These are phyloP conservation scores for Galleria mellonella DNA, from an alignment of 1,140 invertebrate genomes.

Conservation along the genomic window DNA sequence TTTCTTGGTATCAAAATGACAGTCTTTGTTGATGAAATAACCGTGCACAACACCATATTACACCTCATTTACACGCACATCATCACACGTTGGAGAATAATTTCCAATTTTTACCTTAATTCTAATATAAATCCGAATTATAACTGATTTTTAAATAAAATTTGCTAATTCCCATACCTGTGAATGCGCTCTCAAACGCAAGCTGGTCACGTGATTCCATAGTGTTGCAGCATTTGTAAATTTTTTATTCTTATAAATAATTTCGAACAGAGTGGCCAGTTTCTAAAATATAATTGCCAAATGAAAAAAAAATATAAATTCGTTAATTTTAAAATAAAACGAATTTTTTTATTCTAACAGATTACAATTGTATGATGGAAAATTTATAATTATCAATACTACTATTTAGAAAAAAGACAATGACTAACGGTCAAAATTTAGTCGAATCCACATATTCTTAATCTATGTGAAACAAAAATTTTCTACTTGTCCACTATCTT, in stretches of 20 bases:
- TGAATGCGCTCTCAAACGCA: conserved; percentile 75
- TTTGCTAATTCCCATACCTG: conserved; percentile 72
- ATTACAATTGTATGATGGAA: too few relatives aligned
- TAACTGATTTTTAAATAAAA: conserved; percentile 66
- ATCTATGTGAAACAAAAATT: not conserved
- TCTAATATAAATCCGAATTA: conserved; percentile 52
- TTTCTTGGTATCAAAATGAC: conserved; percentile 71
- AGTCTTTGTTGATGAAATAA: conserved; percentile 67
- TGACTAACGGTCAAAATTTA: too few relatives aligned
- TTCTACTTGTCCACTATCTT: not conserved
- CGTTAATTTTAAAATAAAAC: too few relatives aligned
- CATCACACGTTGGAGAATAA: conserved; percentile 30
- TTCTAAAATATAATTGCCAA: conserved; percentile 32
- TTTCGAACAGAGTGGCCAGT: conserved; percentile 43
- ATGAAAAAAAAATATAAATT: too few relatives aligned
- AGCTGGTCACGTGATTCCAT: conserved; percentile 71
- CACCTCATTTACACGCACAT: conserved; percentile 41
- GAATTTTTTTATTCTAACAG: too few relatives aligned
- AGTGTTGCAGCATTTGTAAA: conserved; percentile 46
- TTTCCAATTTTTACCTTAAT: conserved; percentile 56
- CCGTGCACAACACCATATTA: conserved; percentile 50
- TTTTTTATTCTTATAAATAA: too few relatives aligned
- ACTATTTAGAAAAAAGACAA: too few relatives aligned
- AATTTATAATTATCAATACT: too few relatives aligned
- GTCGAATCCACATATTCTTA: too few relatives aligned